A percentile compares a stretch with the other conserved stretches of the same genome.
Evolutionary conservation across 2,888 invertebrate species (phyloP).

Genomic region (Lapara coniferarum): DNA sequence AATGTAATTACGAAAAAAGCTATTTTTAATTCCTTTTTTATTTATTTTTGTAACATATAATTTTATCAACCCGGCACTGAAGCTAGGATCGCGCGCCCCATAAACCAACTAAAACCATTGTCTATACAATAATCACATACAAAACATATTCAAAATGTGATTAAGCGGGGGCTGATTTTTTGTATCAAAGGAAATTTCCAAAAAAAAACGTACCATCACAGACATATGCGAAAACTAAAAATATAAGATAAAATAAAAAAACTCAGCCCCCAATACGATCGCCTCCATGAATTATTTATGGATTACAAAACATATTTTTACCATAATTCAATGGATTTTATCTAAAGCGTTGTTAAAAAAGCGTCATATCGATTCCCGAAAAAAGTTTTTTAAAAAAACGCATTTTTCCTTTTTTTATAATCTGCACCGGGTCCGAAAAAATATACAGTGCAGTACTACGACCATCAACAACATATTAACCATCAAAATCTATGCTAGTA

Average conservation of each 20-base stretch:
- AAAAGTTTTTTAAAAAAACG: neutral
- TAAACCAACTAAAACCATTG: neutral
- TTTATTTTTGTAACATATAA: slow-evolving; percentile 1
- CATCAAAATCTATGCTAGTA: neutral
- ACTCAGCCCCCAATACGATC: slow-evolving; percentile 30
- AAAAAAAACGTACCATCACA: slow-evolving; percentile 29
- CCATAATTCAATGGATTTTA: slow-evolving; percentile 71
- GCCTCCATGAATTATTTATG: slow-evolving; percentile 52
- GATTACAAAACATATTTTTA: slow-evolving; percentile 67
- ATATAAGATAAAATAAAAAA: slow-evolving; percentile 38
- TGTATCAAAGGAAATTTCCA: slow-evolving; percentile 27
- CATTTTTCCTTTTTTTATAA: neutral
- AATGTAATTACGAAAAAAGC: neutral
- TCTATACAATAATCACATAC: slow-evolving; percentile 22
- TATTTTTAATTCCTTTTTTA: neutral
- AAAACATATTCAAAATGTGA: slow-evolving; percentile 25
- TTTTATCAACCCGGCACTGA: slow-evolving; percentile 16
- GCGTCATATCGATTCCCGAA: neutral
- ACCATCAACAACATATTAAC: neutral
- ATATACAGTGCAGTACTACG: slow-evolving; percentile 1
- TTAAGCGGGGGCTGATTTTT: slow-evolving; percentile 23
- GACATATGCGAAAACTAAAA: slow-evolving; percentile 29
- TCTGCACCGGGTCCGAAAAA: neutral
- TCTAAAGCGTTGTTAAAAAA: slow-evolving; percentile 40
- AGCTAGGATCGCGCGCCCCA: slow-evolving; percentile 1